Conservation (phyloP, 92 coral and sea anemone genomes). For the Pocillopora grandis region DNA sequence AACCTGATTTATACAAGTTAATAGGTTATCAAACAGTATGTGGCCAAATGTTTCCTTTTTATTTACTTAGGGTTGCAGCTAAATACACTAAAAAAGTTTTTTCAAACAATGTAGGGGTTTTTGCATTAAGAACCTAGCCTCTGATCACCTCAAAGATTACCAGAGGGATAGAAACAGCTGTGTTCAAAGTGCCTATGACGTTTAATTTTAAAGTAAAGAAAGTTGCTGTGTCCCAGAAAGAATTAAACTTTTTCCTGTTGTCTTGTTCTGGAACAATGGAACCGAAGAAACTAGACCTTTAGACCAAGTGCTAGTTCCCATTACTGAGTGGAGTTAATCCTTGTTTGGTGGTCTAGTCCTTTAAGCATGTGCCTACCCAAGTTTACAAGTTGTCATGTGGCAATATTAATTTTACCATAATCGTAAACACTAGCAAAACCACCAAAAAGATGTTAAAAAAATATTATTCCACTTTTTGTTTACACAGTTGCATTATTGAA, state of each 20-base stretch:
- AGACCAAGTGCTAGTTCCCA: slow-evolving; percentile 15
- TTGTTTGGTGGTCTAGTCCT: slow-evolving; percentile 33
- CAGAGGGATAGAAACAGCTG: slow-evolving; percentile 28
- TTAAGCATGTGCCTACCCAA: slow-evolving; percentile 5
- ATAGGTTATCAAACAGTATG: slow-evolving; percentile 30
- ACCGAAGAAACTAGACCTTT: slow-evolving; percentile 9
- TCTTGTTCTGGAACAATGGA: slow-evolving; percentile 20
- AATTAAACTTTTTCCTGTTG: slow-evolving; percentile 20
- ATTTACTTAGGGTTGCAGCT: slow-evolving; percentile 22
- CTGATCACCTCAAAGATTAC: slow-evolving; percentile 27
- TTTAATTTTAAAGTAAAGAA: slow-evolving; percentile 22
- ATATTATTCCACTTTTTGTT: slow-evolving; percentile 25
- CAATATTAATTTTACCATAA: slow-evolving; percentile 1
- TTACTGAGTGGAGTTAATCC: slow-evolving; percentile 25
- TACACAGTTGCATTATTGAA: slow-evolving; percentile 24
- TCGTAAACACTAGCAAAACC: slow-evolving; percentile 10
- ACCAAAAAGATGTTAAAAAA: slow-evolving; percentile 19
- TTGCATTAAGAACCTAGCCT: slow-evolving; percentile 10
- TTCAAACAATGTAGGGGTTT: slow-evolving; percentile 26
- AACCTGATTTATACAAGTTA: slow-evolving; percentile 28
- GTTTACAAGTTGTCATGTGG: slow-evolving; percentile 25
- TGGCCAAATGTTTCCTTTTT: slow-evolving; percentile 15
- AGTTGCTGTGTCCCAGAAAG: slow-evolving; percentile 18
- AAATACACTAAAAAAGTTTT: slow-evolving; percentile 18
- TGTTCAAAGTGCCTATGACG: slow-evolving; percentile 33